Base-by-base conservation (phyloP, 2,113 vertebrate species). In the Cinclus cinclus region DNA sequence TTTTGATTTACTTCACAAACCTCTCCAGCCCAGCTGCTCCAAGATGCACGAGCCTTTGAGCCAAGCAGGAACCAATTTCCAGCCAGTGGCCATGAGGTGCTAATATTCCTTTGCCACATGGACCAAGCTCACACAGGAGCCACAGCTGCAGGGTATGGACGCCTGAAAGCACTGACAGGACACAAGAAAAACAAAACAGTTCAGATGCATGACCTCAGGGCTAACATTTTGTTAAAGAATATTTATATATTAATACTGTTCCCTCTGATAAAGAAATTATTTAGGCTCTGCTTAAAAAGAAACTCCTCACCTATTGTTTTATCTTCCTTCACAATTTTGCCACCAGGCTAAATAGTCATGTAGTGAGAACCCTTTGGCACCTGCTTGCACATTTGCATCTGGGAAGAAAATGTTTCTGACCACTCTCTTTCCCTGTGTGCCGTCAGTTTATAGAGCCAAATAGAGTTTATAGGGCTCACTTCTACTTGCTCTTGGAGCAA, bases 311-410 rank as follows among this genome's bases (percentile, higher is more conserved):
- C 70, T 90, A 33, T 56, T 87, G 71, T 79, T 96, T 69, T 64
- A 56, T 83, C 92, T 96, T 92, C 75, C 90, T 89, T 42, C 44
- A 50, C 25, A 44, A 20, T 92, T 95, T 94, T 96, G 81, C 70
- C 90, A 93, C 25, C 44, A 64, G 74, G 84, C 89, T 92, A 86
- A 83, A 71, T 69, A 87, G 73, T 27, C 37, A 11, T 69, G 71
- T 41, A 56, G 67, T 73, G 87, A 65, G 50, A 75, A 44, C 33
- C 24, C 75, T 92, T 86, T 94, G 94, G 87, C 96, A 97, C 92
- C 94, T 94, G 91, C 64, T 25, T 52, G 35, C 52, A 47, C 14
- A 1, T 83, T 97, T 94, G 78, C 82, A 91, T 91, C 84, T 92
- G 89, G 65, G 60, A 92, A 68, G 63, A 89, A 95, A 91, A 83